Evolutionary conservation across 1,140 invertebrate species (phyloP).

Genomic region (Ceratosolen fusciceps): DNA sequence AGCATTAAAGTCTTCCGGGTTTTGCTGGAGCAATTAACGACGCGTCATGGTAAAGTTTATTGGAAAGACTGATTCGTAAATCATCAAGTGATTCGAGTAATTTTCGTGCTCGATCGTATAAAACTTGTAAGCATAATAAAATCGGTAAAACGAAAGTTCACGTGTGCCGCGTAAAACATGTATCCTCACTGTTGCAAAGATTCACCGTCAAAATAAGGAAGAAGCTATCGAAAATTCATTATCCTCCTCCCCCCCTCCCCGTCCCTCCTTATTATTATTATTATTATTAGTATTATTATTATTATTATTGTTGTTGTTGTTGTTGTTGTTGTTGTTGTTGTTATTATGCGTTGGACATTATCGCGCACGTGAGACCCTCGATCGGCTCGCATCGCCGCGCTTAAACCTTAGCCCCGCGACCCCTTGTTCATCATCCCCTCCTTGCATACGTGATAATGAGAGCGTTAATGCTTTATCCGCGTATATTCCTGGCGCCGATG

Average conservation of each 20-base stretch:
- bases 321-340: no score
- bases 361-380: neutral
- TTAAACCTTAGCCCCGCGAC: slow-evolving; percentile 9
- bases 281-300: no score
- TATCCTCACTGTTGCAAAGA: neutral
- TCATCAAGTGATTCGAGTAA: neutral
- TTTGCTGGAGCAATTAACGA: no score
- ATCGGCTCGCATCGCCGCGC: neutral
- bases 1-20: no score
- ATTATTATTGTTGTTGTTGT: no score
- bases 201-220: neutral
- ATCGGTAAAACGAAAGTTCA: neutral
- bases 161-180: neutral
- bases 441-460: neutral
- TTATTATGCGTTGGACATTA: neutral
- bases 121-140: neutral
- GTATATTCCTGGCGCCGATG: no score
- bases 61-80: neutral
- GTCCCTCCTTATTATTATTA: no score
- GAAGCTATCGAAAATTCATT: neutral
- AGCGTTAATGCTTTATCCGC: neutral
- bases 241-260: no score
- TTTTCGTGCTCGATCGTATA: neutral
- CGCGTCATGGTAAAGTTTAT: neutral
- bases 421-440: neutral